Conservation (phyloP, 2,888 invertebrate species). For the Thecophora atra region DNA sequence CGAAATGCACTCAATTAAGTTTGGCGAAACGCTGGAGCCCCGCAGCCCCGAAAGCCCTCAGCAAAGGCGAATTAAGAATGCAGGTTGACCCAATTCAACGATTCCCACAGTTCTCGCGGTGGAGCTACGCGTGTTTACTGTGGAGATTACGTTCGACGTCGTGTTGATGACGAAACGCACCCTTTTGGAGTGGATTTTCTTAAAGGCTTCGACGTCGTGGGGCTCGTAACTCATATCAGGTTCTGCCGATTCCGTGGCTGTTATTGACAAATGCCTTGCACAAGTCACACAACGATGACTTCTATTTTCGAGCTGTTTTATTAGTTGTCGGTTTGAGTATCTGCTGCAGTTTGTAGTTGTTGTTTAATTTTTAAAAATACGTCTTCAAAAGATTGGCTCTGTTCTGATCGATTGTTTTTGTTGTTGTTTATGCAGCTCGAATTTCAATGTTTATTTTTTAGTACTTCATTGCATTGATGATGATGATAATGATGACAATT, state of each 20-base stretch:
- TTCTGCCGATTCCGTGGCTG: neutral
- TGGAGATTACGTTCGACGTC: neutral
- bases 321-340: too few relatives aligned
- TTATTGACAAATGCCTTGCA: neutral
- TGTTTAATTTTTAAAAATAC: too few relatives aligned
- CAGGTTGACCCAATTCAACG: conserved; percentile 6
- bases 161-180: neutral
- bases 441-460: too few relatives aligned
- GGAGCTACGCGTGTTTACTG: neutral
- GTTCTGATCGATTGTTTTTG: too few relatives aligned
- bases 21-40: neutral
- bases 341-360: too few relatives aligned
- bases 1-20: conserved; percentile 15
- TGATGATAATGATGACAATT: too few relatives aligned
- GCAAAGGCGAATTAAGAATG: neutral
- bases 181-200: neutral
- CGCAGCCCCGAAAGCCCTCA: neutral
- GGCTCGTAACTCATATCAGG: conserved; percentile 13
- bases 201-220: neutral
- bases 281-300: conserved; percentile 4
- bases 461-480: too few relatives aligned
- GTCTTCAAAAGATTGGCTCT: too few relatives aligned
- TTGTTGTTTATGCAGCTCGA: too few relatives aligned
- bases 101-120: conserved; percentile 7
- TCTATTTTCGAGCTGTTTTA: too few relatives aligned